phyloP scores from a whole-genome alignment of 2,888 invertebrate species.

The Diarsia brunnea region DNA sequence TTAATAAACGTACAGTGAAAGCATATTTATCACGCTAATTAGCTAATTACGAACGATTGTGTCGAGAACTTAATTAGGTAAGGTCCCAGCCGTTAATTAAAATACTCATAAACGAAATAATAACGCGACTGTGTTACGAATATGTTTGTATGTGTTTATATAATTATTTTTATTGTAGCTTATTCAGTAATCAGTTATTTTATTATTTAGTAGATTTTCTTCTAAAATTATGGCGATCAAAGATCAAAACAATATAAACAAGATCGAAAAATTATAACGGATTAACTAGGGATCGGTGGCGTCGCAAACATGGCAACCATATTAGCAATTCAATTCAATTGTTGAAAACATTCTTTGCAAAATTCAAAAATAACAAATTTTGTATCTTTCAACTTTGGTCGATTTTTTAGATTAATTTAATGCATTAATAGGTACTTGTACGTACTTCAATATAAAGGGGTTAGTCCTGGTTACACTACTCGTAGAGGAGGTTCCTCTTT shows the following conservation, averaged over 20 bases:
- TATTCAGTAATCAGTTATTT: not conserved
- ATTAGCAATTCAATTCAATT: too few relatives aligned
- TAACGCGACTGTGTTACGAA: constrained; percentile 21
- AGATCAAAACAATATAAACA: too few relatives aligned
- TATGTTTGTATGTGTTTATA: constrained; percentile 34
- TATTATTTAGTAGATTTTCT: too few relatives aligned
- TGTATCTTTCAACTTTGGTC: not conserved
- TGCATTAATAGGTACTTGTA: not conserved
- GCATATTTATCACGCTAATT: constrained; percentile 61
- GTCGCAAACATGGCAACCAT: too few relatives aligned
- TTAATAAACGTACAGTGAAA: constrained; percentile 35
- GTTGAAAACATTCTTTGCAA: too few relatives aligned
- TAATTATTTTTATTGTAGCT: constrained; percentile 19
- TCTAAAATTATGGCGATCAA: too few relatives aligned
- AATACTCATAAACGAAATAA: constrained; percentile 55
- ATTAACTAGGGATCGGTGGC: too few relatives aligned
- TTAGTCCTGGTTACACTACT: not conserved
- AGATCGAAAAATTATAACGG: too few relatives aligned
- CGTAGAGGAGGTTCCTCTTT: not conserved
- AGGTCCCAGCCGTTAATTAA: constrained; percentile 58
- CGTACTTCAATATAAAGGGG: not conserved
- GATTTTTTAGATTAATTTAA: not conserved
- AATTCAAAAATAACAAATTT: too few relatives aligned
- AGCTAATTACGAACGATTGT: constrained; percentile 65
- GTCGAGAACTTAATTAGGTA: constrained; percentile 61